Base-by-base conservation (phyloP, 2,888 invertebrate species). In the Acleris laterana region DNA sequence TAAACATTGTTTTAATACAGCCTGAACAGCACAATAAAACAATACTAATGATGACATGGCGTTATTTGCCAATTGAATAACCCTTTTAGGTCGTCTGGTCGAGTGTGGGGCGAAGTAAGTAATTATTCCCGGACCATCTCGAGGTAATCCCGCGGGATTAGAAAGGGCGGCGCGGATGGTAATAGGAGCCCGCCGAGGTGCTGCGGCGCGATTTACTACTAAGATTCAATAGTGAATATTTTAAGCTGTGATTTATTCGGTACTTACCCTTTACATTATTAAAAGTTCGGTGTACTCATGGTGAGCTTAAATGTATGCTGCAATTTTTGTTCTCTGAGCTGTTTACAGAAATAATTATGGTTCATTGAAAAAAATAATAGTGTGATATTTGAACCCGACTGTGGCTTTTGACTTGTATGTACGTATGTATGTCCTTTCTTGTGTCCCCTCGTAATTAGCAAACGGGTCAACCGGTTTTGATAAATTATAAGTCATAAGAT, bases 171-270 rank as follows among this genome's bases (percentile, higher is more conserved):
- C 87, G 89, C 87, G 90, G 89, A 91, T 90, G 88, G 90, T 91
- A 92, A 90, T 91, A 89, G 87, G 82, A 87, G 85, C 84, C 84
- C 83, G 82, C 84, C 71, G 85, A 87, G 88, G 85, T 87, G 83
- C 88, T 88, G 90, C 84, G 91, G 88, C 89, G 87, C 90, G 90
- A 92, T 91, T 93, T 93, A 91, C 89, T 84, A 88, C 89, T 85
- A 87, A 88, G 87, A 89, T 90, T 91, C 90, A 90, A 92, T 91
- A 90, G 84, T 90, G 92, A 93, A 92, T 91, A 91, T 90, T 91
- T 91, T 88, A 92, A 86, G 84, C 82, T 72, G 79, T 87, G 87
- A 90, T 90, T 90, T 90, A 90, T 89, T 82, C 77, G 77, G 73
- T 73, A 79, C n/a, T n/a, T n/a, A n/a, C 76, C 79, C 77, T 80